Base-by-base conservation (phyloP, 2,888 invertebrate species). In the Gryllus longicercus region DNA sequence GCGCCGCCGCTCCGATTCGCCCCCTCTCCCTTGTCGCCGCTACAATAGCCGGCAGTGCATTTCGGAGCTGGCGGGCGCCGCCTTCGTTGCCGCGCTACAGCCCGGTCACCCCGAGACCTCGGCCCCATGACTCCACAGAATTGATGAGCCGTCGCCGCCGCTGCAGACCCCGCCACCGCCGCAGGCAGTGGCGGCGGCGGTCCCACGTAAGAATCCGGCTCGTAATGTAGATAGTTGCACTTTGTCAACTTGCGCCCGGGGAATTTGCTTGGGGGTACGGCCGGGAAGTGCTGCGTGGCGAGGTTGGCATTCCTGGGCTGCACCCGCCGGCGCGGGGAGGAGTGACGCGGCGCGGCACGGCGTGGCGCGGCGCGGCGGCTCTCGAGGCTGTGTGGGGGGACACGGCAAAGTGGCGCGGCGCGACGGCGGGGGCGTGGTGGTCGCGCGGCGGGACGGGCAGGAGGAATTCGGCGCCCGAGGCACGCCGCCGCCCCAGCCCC, bases 401-500 rank as follows among this genome's bases (percentile, higher is more conserved):
- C 63, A 63, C 63, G 11, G 63, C n/a, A n/a, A n/a, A 63, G 63
- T 18, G 63, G 63, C 16, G n/a, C n/a, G 63, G n/a, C n/a, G 63
- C 63, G 1, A n/a, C 63, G 63, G n/a, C 63, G 63, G 14, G 63
- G 63, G 16, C 16, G 63, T 63, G n/a, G n/a, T 18, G 63, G 63
- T n/a, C 16, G n/a, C n/a, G 63, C n/a, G 16, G 14, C 63, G 14
- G 63, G 63, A 18, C 63, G 14, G 63, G n/a, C 63, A n/a, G 63
- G n/a, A 63, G 63, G 63, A 63, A 63, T 63, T 63, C n/a, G 63
- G 14, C 63, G 63, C 63, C 63, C 63, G 63, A 63, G 63, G 63
- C 16, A 63, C 63, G 16, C n/a, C 12, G 63, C 63, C 38, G 38
- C 38, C 25, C 25, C 2, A 8, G 38, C 38, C 38, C 8, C 21